Conservation (phyloP, 2,888 invertebrate genomes). For the Cerceris ruficornis region DNA sequence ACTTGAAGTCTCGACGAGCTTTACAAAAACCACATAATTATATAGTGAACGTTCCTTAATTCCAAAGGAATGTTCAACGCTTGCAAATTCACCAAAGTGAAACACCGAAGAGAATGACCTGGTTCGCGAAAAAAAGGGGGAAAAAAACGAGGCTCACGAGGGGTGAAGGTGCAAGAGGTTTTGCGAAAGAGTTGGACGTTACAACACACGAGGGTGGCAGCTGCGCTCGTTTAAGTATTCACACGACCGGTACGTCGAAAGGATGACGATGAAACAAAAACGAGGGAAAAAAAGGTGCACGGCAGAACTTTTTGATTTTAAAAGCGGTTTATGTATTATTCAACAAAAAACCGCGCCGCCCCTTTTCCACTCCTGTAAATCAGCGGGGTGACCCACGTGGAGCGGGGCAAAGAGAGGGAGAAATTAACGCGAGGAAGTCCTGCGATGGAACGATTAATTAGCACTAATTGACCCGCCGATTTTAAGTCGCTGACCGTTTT, state of each 20-base stretch:
- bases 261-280: constrained; percentile 21
- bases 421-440: constrained; percentile 21
- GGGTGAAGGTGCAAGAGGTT: constrained; percentile 31
- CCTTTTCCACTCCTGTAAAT: constrained; percentile 14
- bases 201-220: constrained; percentile 58
- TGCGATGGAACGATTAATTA: constrained; percentile 49
- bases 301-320: constrained; percentile 66
- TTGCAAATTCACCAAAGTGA: not conserved
- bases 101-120: constrained; percentile 24
- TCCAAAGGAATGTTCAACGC: constrained; percentile 15
- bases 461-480: constrained; percentile 42
- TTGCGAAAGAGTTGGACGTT: constrained; percentile 47
- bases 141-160: constrained; percentile 18
- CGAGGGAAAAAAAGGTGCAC: not conserved
- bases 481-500: constrained; percentile 41
- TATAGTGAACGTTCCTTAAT: too few species aligned
- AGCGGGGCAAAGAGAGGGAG: constrained; percentile 9
- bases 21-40: too few species aligned
- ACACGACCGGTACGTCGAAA: constrained; percentile 40
- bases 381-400: constrained; percentile 22
- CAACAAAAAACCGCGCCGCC: constrained; percentile 54
- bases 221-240: constrained; percentile 70
- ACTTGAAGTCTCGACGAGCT: too few species aligned
- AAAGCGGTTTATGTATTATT: constrained; percentile 69
- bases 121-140: constrained; percentile 9